These are phyloP conservation scores for Carettochelys insculpta DNA, from an alignment of 2,113 vertebrate genomes.

Conservation along the genomic window DNA sequence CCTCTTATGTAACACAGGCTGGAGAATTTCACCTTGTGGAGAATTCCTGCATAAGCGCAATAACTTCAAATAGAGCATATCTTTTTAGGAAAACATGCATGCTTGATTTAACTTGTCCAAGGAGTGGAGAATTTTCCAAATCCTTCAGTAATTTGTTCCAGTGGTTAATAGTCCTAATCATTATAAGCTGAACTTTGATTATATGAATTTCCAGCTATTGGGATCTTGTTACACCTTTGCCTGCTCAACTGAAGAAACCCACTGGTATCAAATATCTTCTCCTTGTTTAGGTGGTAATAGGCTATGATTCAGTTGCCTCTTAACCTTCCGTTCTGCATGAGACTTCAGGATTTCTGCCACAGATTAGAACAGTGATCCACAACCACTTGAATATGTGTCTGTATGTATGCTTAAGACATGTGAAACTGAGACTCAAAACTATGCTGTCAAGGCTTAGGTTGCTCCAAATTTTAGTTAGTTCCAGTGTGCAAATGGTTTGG, in stretches of 20 bases:
- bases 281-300: neutral
- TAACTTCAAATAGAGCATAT: neutral
- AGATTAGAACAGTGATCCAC: neutral
- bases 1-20: neutral
- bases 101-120: neutral
- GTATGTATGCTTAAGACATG: neutral
- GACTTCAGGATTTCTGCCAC: neutral
- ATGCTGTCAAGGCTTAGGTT: neutral
- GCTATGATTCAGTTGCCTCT: neutral
- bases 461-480: neutral
- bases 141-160: neutral
- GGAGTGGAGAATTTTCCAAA: neutral
- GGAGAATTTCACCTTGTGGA: neutral
- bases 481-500: neutral
- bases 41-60: neutral
- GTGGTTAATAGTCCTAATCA: neutral
- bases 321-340: neutral
- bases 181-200: neutral
- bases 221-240: neutral
- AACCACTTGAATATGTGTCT: neutral
- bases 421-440: neutral
- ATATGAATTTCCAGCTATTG: neutral
- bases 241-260: neutral
- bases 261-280: neutral
- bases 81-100: neutral